These are phyloP conservation scores for Melitaea cinxia DNA, from an alignment of 1,140 invertebrate species.

Conservation along the genomic window DNA sequence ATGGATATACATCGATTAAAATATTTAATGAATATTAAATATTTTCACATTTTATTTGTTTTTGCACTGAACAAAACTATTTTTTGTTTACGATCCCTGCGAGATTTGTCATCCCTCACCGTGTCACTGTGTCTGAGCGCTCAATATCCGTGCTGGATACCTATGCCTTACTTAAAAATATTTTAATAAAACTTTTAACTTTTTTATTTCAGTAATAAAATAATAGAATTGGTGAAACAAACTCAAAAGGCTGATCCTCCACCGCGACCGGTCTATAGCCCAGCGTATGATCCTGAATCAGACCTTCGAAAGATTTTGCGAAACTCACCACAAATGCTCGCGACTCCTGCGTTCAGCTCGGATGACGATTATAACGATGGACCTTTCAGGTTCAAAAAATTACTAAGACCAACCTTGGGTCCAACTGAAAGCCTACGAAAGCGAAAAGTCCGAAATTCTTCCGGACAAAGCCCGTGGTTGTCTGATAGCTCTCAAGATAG, in stretches of 20 bases:
- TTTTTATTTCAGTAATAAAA: constrained; percentile 73
- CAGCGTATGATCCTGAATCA: constrained; percentile 67
- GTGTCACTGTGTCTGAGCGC: too few species aligned
- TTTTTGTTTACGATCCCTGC: too few species aligned
- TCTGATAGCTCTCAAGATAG: constrained; percentile 76
- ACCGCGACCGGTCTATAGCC: constrained; percentile 59
- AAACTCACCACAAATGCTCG: constrained; percentile 77
- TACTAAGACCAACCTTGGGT: constrained; percentile 85
- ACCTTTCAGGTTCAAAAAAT: constrained; percentile 87
- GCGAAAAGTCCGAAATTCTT: constrained; percentile 80
- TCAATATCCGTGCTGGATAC: too few species aligned
- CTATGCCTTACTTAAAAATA: not conserved
- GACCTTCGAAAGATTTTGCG: constrained; percentile 79
- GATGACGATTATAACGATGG: constrained; percentile 83
- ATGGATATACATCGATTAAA: too few species aligned
- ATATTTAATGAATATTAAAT: too few species aligned
- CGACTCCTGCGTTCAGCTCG: constrained; percentile 67
- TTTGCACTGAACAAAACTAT: too few species aligned
- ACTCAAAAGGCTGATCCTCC: constrained; percentile 62
- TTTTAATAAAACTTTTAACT: not conserved
- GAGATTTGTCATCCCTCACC: too few species aligned
- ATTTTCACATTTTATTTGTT: too few species aligned
- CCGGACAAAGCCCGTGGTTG: constrained; percentile 69
- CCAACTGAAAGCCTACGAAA: constrained; percentile 88
- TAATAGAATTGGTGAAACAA: constrained; percentile 73